These are phyloP conservation scores for Mus pahari DNA, from an alignment of 2,113 vertebrate genomes.

Conservation along the genomic window DNA sequence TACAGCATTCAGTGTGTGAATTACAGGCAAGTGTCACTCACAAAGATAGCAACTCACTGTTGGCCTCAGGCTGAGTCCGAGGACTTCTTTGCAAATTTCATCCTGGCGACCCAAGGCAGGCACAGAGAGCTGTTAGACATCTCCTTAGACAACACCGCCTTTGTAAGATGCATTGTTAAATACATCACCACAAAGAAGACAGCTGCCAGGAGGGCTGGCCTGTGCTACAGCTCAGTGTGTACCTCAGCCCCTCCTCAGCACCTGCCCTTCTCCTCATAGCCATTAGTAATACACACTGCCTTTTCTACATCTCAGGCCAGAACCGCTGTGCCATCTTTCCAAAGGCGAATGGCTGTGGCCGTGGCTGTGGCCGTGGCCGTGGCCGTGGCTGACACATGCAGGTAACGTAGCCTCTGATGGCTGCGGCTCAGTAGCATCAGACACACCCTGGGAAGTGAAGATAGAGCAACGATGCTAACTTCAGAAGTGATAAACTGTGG, in stretches of 20 bases:
- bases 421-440: no score
- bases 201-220: background rate
- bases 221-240: background rate
- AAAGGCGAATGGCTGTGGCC: accelerated
- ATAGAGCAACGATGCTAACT: background rate
- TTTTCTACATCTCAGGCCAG: background rate
- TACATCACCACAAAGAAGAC: background rate
- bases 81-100: background rate
- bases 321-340: background rate
- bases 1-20: no score
- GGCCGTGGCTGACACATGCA: background rate
- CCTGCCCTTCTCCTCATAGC: background rate
- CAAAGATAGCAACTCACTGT: background rate
- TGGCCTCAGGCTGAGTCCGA: background rate
- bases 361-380: accelerated
- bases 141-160: no score
- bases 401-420: background rate
- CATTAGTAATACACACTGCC: background rate
- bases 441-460: background rate
- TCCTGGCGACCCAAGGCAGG: background rate
- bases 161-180: accelerated
- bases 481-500: background rate
- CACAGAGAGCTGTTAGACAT: background rate
- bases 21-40: background rate
- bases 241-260: background rate